A percentile compares a stretch with the other conserved stretches of the same genome.
Evolutionary conservation across 2,797 vertebrate genomes (phyloP).

Genomic region (Macroramphosus scolopax): DNA sequence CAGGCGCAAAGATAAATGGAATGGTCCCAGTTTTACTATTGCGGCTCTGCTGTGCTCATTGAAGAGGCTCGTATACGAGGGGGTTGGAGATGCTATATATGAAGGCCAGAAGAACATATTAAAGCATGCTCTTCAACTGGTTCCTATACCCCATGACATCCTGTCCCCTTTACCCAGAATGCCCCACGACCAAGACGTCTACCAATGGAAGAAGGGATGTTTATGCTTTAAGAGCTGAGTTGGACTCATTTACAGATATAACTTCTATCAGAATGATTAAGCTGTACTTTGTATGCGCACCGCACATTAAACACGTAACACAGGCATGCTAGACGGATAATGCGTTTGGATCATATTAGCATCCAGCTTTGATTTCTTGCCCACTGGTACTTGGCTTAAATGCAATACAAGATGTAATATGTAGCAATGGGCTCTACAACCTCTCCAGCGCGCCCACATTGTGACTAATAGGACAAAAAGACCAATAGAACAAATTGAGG

Average conservation of each 20-base stretch:
- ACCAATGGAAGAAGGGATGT: too few species aligned
- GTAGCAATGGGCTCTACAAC: conserved; percentile 39
- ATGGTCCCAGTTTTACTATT: conserved; percentile 31
- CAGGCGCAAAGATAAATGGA: conserved; percentile 49
- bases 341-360: conserved; percentile 2
- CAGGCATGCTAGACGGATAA: neutral
- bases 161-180: too few species aligned
- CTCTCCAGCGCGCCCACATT: conserved; percentile 60
- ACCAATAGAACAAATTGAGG: conserved; percentile 59
- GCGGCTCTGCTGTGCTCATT: conserved; percentile 23
- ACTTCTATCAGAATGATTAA: neutral
- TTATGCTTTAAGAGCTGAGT: too few species aligned
- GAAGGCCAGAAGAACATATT: conserved; percentile 21
- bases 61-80: conserved; percentile 26
- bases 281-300: neutral
- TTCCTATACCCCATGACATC: too few species aligned
- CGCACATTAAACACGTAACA: neutral
- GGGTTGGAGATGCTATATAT: too few species aligned
- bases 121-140: conserved; percentile 17
- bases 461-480: conserved; percentile 61
- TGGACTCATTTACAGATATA: neutral
- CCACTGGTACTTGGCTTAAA: conserved; percentile 28
- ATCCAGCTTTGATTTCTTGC: conserved; percentile 15
- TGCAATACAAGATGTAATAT: conserved; percentile 29
- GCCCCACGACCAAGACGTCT: too few species aligned